Percentiles rank a stretch among this genome's conserved stretches.
Evolutionary conservation across 37 sponge, comb jelly and placozoan genomes (phyloP).

Genomic region (Axinella damicornis): DNA sequence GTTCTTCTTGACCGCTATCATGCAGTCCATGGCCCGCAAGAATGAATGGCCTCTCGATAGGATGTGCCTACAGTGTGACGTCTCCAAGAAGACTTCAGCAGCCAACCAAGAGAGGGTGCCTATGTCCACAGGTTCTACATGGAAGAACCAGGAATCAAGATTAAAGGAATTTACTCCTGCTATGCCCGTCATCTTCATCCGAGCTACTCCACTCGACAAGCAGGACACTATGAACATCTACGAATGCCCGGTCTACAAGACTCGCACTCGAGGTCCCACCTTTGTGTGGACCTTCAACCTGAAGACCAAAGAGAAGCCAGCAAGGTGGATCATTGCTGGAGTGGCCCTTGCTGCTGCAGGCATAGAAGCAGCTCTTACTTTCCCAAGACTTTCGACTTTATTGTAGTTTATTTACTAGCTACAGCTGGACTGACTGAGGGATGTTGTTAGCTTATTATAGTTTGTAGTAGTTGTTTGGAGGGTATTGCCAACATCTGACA

Average conservation of each 20-base stretch:
- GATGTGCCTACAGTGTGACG: slow-evolving; percentile 99
- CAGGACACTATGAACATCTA: slow-evolving; percentile 97
- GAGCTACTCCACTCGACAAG: slow-evolving; percentile 95
- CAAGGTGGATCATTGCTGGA: slow-evolving; percentile 98
- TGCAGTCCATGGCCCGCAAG: slow-evolving; percentile 99
- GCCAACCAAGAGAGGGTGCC: slow-evolving; percentile 96
- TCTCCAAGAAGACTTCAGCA: slow-evolving; percentile 98
- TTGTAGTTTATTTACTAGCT: neutral
- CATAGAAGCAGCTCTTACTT: neutral
- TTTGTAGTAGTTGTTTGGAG: too few species aligned
- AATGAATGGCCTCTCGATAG: slow-evolving; percentile 99
- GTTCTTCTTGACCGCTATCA: slow-evolving; percentile 99
- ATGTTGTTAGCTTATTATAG: too few species aligned
- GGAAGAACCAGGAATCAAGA: slow-evolving; percentile 97
- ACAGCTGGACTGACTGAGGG: neutral
- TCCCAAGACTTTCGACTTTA: neutral
- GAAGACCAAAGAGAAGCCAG: slow-evolving; percentile 97
- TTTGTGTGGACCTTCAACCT: slow-evolving; percentile 99
- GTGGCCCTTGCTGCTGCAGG: slow-evolving; percentile 88
- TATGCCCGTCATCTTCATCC: slow-evolving; percentile 96
- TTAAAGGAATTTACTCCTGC: slow-evolving; percentile 96
- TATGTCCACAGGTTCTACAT: slow-evolving; percentile 97
- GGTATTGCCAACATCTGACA: too few species aligned
- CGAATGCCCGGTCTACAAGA: slow-evolving; percentile 99
- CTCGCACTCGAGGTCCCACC: slow-evolving; percentile 93